Percentiles rank a stretch among this genome's conserved stretches.
These are phyloP conservation scores for Gambusia yucatana DNA, from an alignment of 2,797 vertebrate species.

Conservation along the genomic window DNA sequence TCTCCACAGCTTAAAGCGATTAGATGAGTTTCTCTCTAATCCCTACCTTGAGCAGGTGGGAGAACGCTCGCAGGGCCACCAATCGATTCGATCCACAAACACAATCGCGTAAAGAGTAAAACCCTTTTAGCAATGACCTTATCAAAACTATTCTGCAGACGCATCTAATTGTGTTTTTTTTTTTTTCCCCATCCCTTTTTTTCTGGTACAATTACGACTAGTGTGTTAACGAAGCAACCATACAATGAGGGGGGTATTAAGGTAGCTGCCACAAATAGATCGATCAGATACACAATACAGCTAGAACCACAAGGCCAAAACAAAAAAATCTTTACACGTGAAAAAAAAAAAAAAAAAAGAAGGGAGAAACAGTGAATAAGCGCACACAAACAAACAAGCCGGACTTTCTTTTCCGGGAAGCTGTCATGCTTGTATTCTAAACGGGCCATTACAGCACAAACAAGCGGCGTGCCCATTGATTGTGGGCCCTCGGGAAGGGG, in stretches of 20 bases:
- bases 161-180: conserved; percentile 62
- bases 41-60: conserved; percentile 78
- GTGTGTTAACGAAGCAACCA: conserved; percentile 68
- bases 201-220: conserved; percentile 66
- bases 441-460: conserved; percentile 75
- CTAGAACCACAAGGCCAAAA: conserved; percentile 35
- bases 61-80: conserved; percentile 62
- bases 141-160: conserved; percentile 73
- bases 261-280: conserved; percentile 76
- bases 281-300: conserved; percentile 71
- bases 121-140: conserved; percentile 66
- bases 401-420: conserved; percentile 59
- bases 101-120: conserved; percentile 38
- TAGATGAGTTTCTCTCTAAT: conserved; percentile 78
- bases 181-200: conserved; percentile 11
- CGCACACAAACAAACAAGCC: conserved; percentile 62
- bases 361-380: conserved; percentile 43
- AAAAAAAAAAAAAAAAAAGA: conserved; percentile 37
- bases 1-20: conserved; percentile 78
- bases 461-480: conserved; percentile 71
- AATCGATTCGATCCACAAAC: conserved; percentile 68
- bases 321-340: conserved; percentile 56
- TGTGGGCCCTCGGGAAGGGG: conserved; percentile 24
- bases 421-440: conserved; percentile 71
- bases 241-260: conserved; percentile 67